phyloP scores from a whole-genome alignment of 2,113 vertebrate genomes.

The Macroglossus sobrinus region DNA sequence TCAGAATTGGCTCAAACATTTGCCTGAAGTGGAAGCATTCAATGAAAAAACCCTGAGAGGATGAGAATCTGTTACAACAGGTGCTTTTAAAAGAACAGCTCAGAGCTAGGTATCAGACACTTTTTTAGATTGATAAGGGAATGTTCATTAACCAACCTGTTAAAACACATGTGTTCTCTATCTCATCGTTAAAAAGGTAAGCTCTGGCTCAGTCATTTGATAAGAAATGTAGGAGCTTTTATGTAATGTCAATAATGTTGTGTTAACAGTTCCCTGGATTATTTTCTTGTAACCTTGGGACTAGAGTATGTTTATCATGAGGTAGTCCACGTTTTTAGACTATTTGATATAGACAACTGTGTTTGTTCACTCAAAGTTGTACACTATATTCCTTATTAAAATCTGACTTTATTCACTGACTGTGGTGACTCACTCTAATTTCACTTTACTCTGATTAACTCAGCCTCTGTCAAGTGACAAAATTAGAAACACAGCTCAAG shows the following conservation, averaged over 20 bases:
- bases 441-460: background rate
- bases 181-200: background rate
- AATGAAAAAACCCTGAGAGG: background rate
- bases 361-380: background rate
- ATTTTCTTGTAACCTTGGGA: background rate
- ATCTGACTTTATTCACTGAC: background rate
- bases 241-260: background rate
- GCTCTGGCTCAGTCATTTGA: background rate
- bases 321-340: background rate
- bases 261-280: background rate
- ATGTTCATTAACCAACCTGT: background rate
- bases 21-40: background rate
- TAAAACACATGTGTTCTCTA: background rate
- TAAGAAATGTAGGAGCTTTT: background rate
- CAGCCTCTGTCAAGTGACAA: background rate
- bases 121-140: background rate
- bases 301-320: background rate
- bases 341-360: background rate
- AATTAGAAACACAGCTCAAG: background rate
- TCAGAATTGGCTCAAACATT: background rate
- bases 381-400: background rate
- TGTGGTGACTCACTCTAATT: background rate
- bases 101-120: background rate
- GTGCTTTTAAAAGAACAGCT: background rate
- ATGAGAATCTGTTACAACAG: background rate